A percentile compares a stretch with the other conserved stretches of the same genome.
phyloP scores from a whole-genome alignment of 2,888 invertebrate species.

The Chesias legatella region DNA sequence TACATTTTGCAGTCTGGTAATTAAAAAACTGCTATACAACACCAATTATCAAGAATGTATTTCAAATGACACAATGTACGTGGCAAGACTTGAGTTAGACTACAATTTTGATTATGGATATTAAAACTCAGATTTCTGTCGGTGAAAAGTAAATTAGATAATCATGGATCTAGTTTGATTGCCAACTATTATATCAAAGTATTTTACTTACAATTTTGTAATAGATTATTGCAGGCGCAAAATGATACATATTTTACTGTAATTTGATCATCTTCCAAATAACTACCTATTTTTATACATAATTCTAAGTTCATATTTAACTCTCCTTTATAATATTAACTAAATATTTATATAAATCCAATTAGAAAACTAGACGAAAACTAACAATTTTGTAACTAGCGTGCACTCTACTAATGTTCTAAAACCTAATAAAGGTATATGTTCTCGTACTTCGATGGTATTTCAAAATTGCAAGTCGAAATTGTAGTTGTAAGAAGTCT shows the following conservation, averaged over 20 bases:
- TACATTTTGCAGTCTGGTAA: slow-evolving; percentile 2
- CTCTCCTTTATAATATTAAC: slow-evolving; percentile 35
- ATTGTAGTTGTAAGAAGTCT: slow-evolving; percentile 44
- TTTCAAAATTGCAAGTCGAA: slow-evolving; percentile 46
- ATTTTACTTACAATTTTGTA: slow-evolving; percentile 2
- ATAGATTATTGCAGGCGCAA: slow-evolving; percentile 18
- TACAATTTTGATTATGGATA: neutral
- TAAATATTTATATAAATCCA: slow-evolving; percentile 53
- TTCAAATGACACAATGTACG: neutral
- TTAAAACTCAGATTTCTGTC: neutral
- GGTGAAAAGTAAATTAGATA: slow-evolving; percentile 1
- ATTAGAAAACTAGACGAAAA: slow-evolving; percentile 65
- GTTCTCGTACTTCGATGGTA: slow-evolving; percentile 50
- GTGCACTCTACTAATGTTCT: slow-evolving; percentile 73
- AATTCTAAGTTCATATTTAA: slow-evolving; percentile 19
- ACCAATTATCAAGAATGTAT: slow-evolving; percentile 1
- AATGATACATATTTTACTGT: slow-evolving; percentile 23
- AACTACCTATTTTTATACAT: slow-evolving; percentile 35
- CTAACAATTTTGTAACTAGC: slow-evolving; percentile 77
- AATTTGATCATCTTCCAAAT: slow-evolving; percentile 31
- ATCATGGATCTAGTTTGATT: neutral
- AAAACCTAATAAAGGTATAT: slow-evolving; percentile 50
- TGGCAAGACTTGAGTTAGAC: neutral
- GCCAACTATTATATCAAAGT: neutral
- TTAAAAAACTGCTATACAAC: slow-evolving; percentile 4